Evolutionary conservation across 1,140 invertebrate species (phyloP), one percentile per base, ranked within the genome.

Genomic region (Pseudoatta argentina): DNA sequence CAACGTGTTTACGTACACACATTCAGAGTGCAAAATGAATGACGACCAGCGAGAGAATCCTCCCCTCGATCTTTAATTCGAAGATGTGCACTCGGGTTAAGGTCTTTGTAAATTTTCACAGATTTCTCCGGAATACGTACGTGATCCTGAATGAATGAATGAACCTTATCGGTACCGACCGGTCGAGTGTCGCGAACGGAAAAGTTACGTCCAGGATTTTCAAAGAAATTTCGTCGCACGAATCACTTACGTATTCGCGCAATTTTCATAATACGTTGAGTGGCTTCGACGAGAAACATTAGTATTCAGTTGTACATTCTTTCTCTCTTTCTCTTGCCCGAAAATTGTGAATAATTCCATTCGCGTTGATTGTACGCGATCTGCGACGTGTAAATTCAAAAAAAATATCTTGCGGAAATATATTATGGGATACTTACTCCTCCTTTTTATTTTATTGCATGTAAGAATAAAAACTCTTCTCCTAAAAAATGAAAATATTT

Each of bases 71-170:
- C 75, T 85, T 87, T 89, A 87, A 87, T 89, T 87, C 88, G 82
- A 77, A 44, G 51, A 53, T 63, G 39, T 21, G 34, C 61, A 75
- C 55, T 85, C 48, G 73, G 57, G 57, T 78, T 78, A 86, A 86
- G 63, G 67, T 57, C 73, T 87, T 55, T 57, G 88, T 85, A 85
- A 79, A 86, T 88, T 76, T 78, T 59, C 67, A 55, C 44, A 72
- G 21, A 83, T 89, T 86, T 78, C 34, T 44, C 14, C 39, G 27
- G 39, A 69, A 78, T 86, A 51, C 63, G 75, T 87, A 86, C 69
- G 82, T 85, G 78, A 89, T 67, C 79, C 67, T 48, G 53, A 85
- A 85, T 87, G 87, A 85, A 87, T 73, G 87, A 85, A 87, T 71
- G 55, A 67, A 82, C 53, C 53, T 55, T 67, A 75, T 81, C 75